Evolutionary conservation across 1,140 invertebrate species (phyloP).

Genomic region (Diorhabda sublineata): DNA sequence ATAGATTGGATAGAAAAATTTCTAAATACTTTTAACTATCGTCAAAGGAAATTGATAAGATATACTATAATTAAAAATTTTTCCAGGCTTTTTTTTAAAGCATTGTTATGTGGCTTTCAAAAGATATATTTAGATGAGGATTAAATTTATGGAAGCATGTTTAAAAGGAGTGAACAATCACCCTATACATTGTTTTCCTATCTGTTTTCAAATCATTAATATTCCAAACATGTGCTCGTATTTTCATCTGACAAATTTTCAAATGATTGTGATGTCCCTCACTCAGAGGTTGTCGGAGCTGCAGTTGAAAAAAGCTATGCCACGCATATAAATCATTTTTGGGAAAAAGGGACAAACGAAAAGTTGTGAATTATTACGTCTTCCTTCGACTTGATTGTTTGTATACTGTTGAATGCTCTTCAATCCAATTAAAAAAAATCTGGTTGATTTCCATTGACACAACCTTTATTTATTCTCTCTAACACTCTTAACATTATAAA

Average conservation of each 20-base stretch:
- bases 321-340: slow-evolving; percentile 15
- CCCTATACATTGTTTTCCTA: slow-evolving; percentile 15
- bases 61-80: no score
- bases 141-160: neutral
- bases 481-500: no score
- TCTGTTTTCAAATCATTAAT: slow-evolving; percentile 14
- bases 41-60: no score
- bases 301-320: slow-evolving; percentile 16
- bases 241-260: slow-evolving; percentile 19
- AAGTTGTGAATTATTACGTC: neutral
- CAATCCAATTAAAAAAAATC: neutral
- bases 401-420: slow-evolving; percentile 1
- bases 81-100: no score
- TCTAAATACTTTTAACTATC: no score
- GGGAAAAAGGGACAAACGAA: neutral
- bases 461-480: no score
- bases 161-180: slow-evolving; percentile 3
- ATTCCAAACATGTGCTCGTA: slow-evolving; percentile 18
- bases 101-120: no score
- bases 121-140: no score
- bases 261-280: slow-evolving; percentile 19
- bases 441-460: neutral
- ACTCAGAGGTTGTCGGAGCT: slow-evolving; percentile 18
- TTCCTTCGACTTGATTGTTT: slow-evolving; percentile 1
- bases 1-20: no score